Percentiles rank a stretch among this genome's conserved stretches.
Evolutionary conservation across 2,888 invertebrate species (phyloP).

Genomic region (Cantharis rufa): DNA sequence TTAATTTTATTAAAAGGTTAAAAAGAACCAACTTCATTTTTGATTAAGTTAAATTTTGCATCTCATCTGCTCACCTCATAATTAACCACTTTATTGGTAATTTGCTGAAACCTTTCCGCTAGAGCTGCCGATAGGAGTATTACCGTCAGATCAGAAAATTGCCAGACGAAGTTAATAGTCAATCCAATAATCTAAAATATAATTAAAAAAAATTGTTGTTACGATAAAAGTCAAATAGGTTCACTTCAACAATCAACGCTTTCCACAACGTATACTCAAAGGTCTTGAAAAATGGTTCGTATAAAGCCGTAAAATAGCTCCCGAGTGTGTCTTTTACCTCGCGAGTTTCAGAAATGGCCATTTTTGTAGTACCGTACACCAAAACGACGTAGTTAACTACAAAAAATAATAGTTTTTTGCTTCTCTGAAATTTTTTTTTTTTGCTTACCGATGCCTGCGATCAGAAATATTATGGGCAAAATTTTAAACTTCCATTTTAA

Average conservation of each 20-base stretch:
- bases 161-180: constrained; percentile 24
- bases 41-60: too few relatives aligned
- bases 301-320: constrained; percentile 8
- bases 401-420: background rate
- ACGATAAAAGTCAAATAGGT: background rate
- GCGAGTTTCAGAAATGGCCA: background rate
- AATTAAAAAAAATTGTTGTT: background rate
- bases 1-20: too few relatives aligned
- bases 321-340: background rate
- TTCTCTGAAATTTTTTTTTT: too few relatives aligned
- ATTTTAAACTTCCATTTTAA: constrained; percentile 11
- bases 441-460: constrained; percentile 17
- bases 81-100: constrained; percentile 9
- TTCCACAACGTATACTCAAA: constrained; percentile 19
- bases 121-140: constrained; percentile 23
- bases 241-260: constrained; percentile 16
- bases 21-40: too few relatives aligned
- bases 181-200: constrained; percentile 17
- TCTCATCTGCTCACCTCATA: background rate
- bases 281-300: constrained; percentile 12
- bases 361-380: constrained; percentile 9
- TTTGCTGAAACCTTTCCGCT: constrained; percentile 25
- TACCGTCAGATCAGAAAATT: constrained; percentile 26
- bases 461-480: constrained; percentile 11
- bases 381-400: constrained; percentile 20